Base-by-base conservation (phyloP, 2,797 vertebrate genomes). In the Taeniopygia guttata region DNA sequence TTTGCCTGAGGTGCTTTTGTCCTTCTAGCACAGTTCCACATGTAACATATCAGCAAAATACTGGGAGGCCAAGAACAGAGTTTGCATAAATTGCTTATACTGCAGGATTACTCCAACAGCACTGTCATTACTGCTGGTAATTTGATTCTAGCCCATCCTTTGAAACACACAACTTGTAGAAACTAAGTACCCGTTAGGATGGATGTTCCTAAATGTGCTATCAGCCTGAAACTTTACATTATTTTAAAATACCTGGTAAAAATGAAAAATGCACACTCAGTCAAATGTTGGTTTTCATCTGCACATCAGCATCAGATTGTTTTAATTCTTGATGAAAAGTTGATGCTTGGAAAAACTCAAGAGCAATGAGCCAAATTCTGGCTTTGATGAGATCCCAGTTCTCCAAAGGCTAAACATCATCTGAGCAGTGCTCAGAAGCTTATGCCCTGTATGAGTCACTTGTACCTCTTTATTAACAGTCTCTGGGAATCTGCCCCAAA, bases 1-100 rank as follows among this genome's bases (percentile, higher is more conserved):
- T 96, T 72, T 17, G 60, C 70, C 91, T 32, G 89, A 96, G 72
- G 52, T 95, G 79, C 42, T 70, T 95, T 95, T 96, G 95, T 92
- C 91, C 93, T 94, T 94, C 82, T 85, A 94, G 70, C 56, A 38
- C 21, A 89, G 90, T 56, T 93, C 69, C 38, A 77, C 8, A 4
- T 13, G 46, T 30, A 87, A 56, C 74, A n/a, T 88, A 93, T 90
- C 92, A 95, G 87, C 84, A 94, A 96, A 93, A 93, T 84, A 94
- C 86, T 38, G 59, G 27, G 77, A 95, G 38, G 69, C 87, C 72
- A 91, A 76, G 58, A 96, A 49, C 32, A 69, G 75, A 82, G 93
- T 84, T 70, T 75, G 49, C 62, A 68, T 82, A 70, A 97, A 80
- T 87, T 80, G 95, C 90, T 91, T 94, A 68, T 80, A 80, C 70